Percentiles rank a stretch among this genome's conserved stretches.
These are phyloP conservation scores for Drosophila bocqueti DNA, from an alignment of 1,140 invertebrate genomes.

Conservation along the genomic window DNA sequence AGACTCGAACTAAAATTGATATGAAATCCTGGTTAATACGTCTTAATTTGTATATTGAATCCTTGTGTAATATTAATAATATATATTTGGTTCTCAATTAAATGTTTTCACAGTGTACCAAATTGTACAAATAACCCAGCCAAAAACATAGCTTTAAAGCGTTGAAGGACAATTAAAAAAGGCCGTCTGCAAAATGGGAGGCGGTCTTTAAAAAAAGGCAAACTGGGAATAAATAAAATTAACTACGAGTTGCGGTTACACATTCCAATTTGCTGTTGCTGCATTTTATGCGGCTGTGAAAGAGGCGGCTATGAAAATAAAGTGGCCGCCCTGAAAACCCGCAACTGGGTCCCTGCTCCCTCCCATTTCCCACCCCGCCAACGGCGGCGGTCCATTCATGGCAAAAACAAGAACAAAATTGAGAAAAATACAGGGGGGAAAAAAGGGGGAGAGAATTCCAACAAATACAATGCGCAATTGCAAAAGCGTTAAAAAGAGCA, in stretches of 20 bases:
- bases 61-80: not conserved
- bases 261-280: conserved; percentile 82
- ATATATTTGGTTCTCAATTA: not conserved
- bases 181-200: conserved; percentile 7
- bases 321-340: conserved; percentile 69
- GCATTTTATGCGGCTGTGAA: conserved; percentile 82
- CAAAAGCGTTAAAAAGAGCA: conserved; percentile 80
- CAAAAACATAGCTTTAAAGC: conserved; percentile 51
- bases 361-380: not conserved
- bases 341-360: conserved; percentile 14
- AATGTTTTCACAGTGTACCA: not conserved
- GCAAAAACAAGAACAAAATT: conserved; percentile 37
- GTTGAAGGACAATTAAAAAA: conserved; percentile 34
- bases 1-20: not conserved
- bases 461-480: conserved; percentile 79
- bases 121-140: not conserved
- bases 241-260: conserved; percentile 81
- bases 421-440: conserved; percentile 12
- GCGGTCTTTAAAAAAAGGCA: conserved; percentile 14
- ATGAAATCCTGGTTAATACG: not conserved
- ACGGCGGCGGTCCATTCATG: conserved; percentile 21
- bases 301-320: conserved; percentile 81
- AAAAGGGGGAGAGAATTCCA: conserved; percentile 59
- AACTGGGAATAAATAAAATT: conserved; percentile 77
- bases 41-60: too few species aligned